Evolutionary conservation across 2,113 vertebrate genomes (phyloP).

Genomic region (Mionectes macconnelli): DNA sequence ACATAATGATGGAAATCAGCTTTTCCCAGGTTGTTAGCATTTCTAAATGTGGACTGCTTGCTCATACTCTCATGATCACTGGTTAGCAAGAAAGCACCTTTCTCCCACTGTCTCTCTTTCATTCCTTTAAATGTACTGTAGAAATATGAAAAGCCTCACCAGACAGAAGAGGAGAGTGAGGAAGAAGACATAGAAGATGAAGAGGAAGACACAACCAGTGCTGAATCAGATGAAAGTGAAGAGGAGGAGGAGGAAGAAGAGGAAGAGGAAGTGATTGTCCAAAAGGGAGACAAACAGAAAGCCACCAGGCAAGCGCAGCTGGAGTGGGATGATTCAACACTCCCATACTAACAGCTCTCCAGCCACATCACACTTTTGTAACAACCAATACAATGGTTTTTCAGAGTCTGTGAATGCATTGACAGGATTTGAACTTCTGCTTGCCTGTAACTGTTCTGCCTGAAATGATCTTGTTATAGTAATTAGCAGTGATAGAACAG

Average conservation of each 20-base stretch:
- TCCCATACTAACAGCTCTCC: slow-evolving; percentile 78
- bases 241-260: slow-evolving; percentile 87
- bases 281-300: slow-evolving; percentile 74
- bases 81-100: not conserved
- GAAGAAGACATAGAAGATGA: slow-evolving; percentile 84
- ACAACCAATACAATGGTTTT: slow-evolving; percentile 67
- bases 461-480: slow-evolving; percentile 34
- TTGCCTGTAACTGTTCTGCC: slow-evolving; percentile 42
- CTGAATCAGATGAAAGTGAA: slow-evolving; percentile 89
- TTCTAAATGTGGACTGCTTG: not conserved
- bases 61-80: not conserved
- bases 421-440: slow-evolving; percentile 65
- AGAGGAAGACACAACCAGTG: slow-evolving; percentile 87
- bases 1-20: not conserved
- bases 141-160: slow-evolving; percentile 83
- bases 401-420: slow-evolving; percentile 59
- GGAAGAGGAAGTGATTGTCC: slow-evolving; percentile 70
- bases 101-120: not conserved
- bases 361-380: slow-evolving; percentile 68
- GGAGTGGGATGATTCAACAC: slow-evolving; percentile 88
- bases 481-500: slow-evolving; percentile 1
- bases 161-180: slow-evolving; percentile 82
- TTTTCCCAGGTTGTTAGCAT: not conserved
- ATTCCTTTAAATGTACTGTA: slow-evolving; percentile 56
- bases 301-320: slow-evolving; percentile 80